phyloP scores from a whole-genome alignment of 2,113 vertebrate genomes.

The Syngnathus floridae region DNA sequence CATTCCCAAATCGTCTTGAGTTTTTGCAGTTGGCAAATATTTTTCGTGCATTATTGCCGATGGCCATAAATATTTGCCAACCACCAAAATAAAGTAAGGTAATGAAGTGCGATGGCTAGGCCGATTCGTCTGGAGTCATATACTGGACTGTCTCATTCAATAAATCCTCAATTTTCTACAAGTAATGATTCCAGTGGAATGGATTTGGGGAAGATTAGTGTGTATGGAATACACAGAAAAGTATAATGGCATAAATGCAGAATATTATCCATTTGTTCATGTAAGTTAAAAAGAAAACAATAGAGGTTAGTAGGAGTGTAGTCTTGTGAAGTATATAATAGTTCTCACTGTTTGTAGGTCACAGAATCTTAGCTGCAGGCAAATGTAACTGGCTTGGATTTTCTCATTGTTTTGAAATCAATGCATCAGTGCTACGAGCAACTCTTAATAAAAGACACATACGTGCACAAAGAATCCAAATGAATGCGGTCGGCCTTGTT shows the following conservation, averaged over 20 bases:
- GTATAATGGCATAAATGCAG: neutral
- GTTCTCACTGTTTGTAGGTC: constrained; percentile 30
- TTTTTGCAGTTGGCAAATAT: neutral
- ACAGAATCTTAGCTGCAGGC: constrained; percentile 16
- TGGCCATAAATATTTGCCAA: neutral
- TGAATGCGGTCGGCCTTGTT: neutral
- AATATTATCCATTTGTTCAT: neutral
- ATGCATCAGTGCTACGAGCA: constrained; percentile 27
- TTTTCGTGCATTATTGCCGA: neutral
- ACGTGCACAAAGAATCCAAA: constrained; percentile 1
- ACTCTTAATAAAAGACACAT: constrained; percentile 21
- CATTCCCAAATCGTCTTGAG: neutral
- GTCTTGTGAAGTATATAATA: constrained; percentile 3
- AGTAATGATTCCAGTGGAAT: neutral
- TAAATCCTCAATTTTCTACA: neutral
- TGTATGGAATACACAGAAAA: too few species aligned
- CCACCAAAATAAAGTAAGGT: too few species aligned
- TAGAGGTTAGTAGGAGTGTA: constrained; percentile 1
- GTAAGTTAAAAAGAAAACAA: neutral
- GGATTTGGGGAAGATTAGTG: neutral
- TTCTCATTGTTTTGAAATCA: constrained; percentile 31
- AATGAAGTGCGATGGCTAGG: neutral
- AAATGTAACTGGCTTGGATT: constrained; percentile 15
- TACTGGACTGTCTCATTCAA: neutral
- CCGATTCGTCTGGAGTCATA: too few species aligned